Percentiles rank a stretch among this genome's conserved stretches.
phyloP scores from a whole-genome alignment of 2,113 vertebrate genomes.

The Carollia perspicillata region DNA sequence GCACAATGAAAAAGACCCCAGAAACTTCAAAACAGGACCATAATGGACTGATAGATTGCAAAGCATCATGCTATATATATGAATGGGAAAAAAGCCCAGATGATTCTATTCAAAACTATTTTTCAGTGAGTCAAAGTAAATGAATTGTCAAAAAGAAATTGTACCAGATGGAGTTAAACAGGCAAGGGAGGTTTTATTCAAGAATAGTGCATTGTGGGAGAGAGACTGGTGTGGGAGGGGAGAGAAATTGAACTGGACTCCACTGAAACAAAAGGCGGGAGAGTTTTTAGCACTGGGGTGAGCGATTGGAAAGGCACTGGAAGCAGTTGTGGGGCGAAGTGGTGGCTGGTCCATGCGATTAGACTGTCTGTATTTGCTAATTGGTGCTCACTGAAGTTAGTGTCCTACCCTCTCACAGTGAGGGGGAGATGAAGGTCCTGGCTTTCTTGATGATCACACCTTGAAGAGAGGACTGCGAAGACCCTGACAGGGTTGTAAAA shows the following conservation, averaged over 20 bases:
- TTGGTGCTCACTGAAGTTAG: not conserved
- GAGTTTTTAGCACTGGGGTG: not conserved
- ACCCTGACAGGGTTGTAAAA: not conserved
- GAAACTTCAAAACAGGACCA: not conserved
- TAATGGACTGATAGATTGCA: not conserved
- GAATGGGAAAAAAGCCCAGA: not conserved
- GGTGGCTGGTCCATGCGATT: not conserved
- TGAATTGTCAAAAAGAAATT: not conserved
- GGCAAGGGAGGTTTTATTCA: not conserved
- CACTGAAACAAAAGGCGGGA: not conserved
- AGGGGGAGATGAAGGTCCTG: not conserved
- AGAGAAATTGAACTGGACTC: not conserved
- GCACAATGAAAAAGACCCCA: not conserved
- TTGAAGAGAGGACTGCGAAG: not conserved
- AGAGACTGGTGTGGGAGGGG: rapidly evolving
- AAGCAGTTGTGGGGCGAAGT: not conserved
- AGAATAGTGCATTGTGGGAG: not conserved
- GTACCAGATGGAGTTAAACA: not conserved
- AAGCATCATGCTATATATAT: not conserved
- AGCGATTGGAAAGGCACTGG: not conserved
- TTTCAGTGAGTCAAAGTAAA: not conserved
- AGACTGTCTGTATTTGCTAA: not conserved
- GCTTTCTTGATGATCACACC: not conserved
- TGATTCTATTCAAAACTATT: not conserved
- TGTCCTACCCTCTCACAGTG: not conserved